phyloP scores from a whole-genome alignment of 2,888 invertebrate species.

The Microctonus brassicae region DNA sequence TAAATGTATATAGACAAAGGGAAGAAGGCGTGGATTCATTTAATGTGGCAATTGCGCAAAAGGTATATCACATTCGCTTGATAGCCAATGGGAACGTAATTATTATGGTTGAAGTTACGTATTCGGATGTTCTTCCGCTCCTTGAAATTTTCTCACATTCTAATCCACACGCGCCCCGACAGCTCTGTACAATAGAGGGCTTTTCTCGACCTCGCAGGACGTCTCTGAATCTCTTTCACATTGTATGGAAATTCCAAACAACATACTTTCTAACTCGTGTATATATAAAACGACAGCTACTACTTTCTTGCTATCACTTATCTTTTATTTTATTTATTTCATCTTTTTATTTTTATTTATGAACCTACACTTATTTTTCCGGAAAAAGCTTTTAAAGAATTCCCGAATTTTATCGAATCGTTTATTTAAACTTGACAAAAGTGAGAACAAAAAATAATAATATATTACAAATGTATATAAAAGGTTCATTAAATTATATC shows the following conservation, averaged over 20 bases:
- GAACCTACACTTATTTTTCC: not conserved
- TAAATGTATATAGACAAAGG: not conserved
- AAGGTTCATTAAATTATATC: too few relatives aligned
- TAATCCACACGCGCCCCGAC: slow-evolving; percentile 51
- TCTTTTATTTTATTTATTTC: slow-evolving; percentile 1
- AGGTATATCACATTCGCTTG: slow-evolving; percentile 16
- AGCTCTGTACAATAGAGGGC: slow-evolving; percentile 54
- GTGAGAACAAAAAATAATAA: not conserved
- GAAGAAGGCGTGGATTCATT: slow-evolving; percentile 3
- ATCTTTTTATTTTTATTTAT: too few relatives aligned
- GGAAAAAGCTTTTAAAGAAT: not conserved
- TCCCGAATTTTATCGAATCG: not conserved
- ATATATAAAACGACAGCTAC: slow-evolving; percentile 18
- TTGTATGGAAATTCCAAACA: slow-evolving; percentile 24
- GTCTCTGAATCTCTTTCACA: slow-evolving; percentile 30
- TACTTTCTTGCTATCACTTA: slow-evolving; percentile 23
- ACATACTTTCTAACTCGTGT: slow-evolving; percentile 27
- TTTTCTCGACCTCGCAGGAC: slow-evolving; percentile 23
- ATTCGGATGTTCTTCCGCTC: slow-evolving; percentile 64
- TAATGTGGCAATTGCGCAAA: slow-evolving; percentile 1
- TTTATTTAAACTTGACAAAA: not conserved
- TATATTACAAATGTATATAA: too few relatives aligned
- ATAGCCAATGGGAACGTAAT: slow-evolving; percentile 53
- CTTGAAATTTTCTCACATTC: slow-evolving; percentile 58
- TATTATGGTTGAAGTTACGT: slow-evolving; percentile 61